Evolutionary conservation across 2,797 vertebrate genomes (phyloP).

Genomic region (Ceryle rudis): DNA sequence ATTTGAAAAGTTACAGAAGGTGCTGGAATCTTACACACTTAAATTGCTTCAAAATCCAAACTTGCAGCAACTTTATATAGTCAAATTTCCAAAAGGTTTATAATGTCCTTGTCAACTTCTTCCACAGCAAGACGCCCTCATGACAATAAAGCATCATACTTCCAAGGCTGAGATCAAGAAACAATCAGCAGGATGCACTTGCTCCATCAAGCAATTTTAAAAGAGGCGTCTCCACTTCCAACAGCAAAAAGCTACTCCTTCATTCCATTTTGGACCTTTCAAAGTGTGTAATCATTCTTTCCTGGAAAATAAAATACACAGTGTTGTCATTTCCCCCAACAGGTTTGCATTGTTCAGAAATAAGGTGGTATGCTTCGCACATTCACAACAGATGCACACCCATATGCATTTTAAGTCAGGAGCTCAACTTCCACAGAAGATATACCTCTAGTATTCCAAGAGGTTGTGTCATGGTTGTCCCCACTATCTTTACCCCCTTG

Average conservation of each 20-base stretch:
- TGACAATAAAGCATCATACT: constrained; percentile 63
- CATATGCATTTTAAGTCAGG: not conserved
- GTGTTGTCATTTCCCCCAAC: not conserved
- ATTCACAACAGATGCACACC: not conserved
- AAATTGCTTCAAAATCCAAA: constrained; percentile 77
- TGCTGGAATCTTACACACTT: constrained; percentile 77
- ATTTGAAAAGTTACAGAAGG: constrained; percentile 78
- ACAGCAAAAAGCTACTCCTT: constrained; percentile 54
- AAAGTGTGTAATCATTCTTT: constrained; percentile 95
- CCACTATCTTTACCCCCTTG: not conserved
- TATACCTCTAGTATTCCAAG: not conserved
- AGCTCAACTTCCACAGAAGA: not conserved
- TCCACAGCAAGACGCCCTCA: constrained; percentile 67
- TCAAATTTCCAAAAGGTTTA: constrained; percentile 67
- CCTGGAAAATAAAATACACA: constrained; percentile 77
- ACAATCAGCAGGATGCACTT: constrained; percentile 68
- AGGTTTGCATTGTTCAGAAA: not conserved
- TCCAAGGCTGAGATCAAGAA: constrained; percentile 68
- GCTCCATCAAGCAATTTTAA: constrained; percentile 51
- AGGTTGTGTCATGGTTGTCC: not conserved
- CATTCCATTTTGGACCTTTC: constrained; percentile 98
- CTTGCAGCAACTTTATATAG: constrained; percentile 74
- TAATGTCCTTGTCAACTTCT: constrained; percentile 66
- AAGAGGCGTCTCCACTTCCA: constrained; percentile 55
- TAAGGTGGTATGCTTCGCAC: not conserved